Evolutionary conservation across 2,888 invertebrate genomes (phyloP).

Genomic region (Baronia brevicornis): DNA sequence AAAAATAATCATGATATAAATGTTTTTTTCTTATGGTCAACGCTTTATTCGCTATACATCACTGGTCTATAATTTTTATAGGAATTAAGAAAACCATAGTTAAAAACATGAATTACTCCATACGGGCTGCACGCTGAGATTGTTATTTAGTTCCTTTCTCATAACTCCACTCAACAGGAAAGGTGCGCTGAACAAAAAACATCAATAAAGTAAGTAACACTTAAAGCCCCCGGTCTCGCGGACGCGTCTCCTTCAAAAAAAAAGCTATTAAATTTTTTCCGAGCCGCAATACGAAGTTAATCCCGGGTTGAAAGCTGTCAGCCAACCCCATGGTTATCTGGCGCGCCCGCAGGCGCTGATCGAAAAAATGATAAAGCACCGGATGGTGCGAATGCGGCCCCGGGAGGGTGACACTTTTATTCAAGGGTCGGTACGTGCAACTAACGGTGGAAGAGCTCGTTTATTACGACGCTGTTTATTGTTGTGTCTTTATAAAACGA

Average conservation of each 20-base stretch:
- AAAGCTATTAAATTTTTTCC: slow-evolving; percentile 59
- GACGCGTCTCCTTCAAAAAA: slow-evolving; percentile 37
- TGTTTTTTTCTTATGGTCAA: too few species aligned
- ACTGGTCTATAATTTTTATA: too few species aligned
- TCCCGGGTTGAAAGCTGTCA: slow-evolving; percentile 60
- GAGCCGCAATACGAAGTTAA: slow-evolving; percentile 49
- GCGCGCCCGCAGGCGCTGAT: slow-evolving; percentile 34
- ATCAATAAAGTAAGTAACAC: slow-evolving; percentile 25
- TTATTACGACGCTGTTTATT: slow-evolving; percentile 20
- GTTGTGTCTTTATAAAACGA: slow-evolving; percentile 15
- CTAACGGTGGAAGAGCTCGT: slow-evolving; percentile 19
- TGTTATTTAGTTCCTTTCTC: slow-evolving; percentile 1
- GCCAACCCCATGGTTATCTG: slow-evolving; percentile 47
- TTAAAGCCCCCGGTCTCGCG: slow-evolving; percentile 31
- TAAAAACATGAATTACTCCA: too few species aligned
- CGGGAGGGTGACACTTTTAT: slow-evolving; percentile 41
- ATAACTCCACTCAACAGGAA: slow-evolving; percentile 2
- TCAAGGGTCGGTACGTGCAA: slow-evolving; percentile 31
- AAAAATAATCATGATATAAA: too few species aligned
- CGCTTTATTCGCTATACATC: too few species aligned
- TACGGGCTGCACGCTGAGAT: too few species aligned
- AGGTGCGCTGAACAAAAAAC: slow-evolving; percentile 8
- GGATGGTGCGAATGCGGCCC: slow-evolving; percentile 38
- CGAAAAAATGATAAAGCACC: slow-evolving; percentile 48
- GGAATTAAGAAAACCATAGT: too few species aligned